These are phyloP conservation scores for Typhlomys cinereus DNA, from an alignment of 2,113 vertebrate genomes.

Conservation along the genomic window DNA sequence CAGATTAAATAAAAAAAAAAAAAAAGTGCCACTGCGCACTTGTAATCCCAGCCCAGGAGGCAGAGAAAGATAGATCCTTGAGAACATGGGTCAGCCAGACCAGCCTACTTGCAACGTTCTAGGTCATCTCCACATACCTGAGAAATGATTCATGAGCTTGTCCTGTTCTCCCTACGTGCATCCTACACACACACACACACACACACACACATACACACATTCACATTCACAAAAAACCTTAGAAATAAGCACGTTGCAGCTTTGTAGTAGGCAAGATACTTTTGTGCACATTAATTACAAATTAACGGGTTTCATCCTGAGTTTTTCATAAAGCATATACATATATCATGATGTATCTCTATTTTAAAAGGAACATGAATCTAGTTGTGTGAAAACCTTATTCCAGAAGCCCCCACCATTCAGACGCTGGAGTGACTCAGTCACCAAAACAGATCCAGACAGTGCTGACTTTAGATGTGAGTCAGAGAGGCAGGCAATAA, in stretches of 20 bases:
- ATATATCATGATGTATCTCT: not conserved
- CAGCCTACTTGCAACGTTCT: not conserved
- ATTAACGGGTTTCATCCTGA: not conserved
- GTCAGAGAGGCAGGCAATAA: not conserved
- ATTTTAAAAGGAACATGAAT: not conserved
- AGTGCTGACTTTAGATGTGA: not conserved
- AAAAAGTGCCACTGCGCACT: no score
- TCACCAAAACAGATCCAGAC: not conserved
- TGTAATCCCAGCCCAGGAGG: not conserved
- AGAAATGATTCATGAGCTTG: not conserved
- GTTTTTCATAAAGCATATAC: not conserved
- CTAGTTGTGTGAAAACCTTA: not conserved
- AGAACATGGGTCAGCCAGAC: not conserved
- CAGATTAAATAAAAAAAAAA: no score
- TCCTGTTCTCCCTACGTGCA: not conserved
- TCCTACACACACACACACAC: fast-evolving
- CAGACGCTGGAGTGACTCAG: not conserved
- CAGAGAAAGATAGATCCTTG: not conserved
- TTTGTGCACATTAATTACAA: not conserved
- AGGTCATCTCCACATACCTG: not conserved
- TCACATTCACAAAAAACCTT: no score
- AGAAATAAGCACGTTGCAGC: not conserved
- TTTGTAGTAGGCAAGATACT: not conserved
- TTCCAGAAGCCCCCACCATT: not conserved
- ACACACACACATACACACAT: not conserved